Evolutionary conservation across 2,797 vertebrate genomes (phyloP).

Genomic region (Gymnothorax reevesii): DNA sequence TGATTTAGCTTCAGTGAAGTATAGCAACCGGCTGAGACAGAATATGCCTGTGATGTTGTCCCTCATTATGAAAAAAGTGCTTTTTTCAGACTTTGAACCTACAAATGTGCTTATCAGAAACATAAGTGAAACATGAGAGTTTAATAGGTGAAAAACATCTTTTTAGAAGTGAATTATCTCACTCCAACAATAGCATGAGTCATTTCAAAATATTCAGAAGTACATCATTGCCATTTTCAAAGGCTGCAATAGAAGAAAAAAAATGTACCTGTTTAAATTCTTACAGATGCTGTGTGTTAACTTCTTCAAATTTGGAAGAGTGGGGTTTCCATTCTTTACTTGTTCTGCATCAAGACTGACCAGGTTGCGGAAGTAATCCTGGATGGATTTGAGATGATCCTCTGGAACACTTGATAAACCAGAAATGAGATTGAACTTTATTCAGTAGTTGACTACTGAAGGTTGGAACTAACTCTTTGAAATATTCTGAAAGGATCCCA

Average conservation of each 20-base stretch:
- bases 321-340: constrained; percentile 79
- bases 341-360: constrained; percentile 82
- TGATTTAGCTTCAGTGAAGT: no score
- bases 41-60: no score
- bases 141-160: no score
- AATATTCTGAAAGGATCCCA: no score
- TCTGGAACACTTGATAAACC: constrained; percentile 75
- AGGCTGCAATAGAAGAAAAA: not conserved
- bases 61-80: no score
- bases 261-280: constrained; percentile 84
- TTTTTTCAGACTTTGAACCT: no score
- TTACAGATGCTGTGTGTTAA: constrained; percentile 82
- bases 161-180: no score
- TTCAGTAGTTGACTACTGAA: not conserved
- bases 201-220: not conserved
- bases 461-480: not conserved
- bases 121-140: no score
- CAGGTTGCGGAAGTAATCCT: constrained; percentile 84
- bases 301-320: constrained; percentile 87
- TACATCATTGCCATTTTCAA: not conserved
- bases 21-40: no score
- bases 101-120: no score
- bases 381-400: constrained; percentile 85
- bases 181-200: not conserved
- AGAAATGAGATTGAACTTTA: not conserved